Base-by-base conservation (phyloP, 2,797 vertebrate species). In the Labeo calbasu region DNA sequence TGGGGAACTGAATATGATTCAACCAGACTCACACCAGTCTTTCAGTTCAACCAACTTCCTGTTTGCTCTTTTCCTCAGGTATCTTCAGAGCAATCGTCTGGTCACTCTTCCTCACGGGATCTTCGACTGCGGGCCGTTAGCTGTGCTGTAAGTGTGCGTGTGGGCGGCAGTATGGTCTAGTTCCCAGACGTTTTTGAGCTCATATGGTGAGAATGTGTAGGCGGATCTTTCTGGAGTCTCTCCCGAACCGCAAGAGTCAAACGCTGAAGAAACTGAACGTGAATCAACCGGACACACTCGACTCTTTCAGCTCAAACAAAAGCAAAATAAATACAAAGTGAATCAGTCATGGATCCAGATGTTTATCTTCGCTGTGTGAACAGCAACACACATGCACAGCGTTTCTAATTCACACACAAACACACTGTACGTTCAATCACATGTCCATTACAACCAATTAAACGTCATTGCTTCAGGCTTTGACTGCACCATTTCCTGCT, bases 31-130 rank as follows among this genome's bases (percentile, higher is more conserved):
- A 3, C 40, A 7, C 10, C 1, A 5, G 12, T 48, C 12, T 25
- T 9, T 48, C 53, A 21, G 11, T n/a, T 36, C 7, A 19, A 28
- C 5, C 25, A 3, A n/a, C 25, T 5, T 53, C 36, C 11, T 40
- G 32, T 69, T 63, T 48, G 66, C 32, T 83, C 51, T 70, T 59
- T 68, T 21, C 75, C 46, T 32, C 83, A 95, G 94, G 87, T 93
- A 94, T 91, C 94, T 95, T 53, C 94, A 95, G 88, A 93, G 91
- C 73, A 96, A 95, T 88, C 92, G 89, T 89, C 93, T 96, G 86
- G 93, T 90, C 77, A 88, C 90, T 86, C 90, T 95, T 68, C 94
- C 94, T 59, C 90, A 91, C 86, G 93, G 92, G 28, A 89, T 94
- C 1, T 94, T 95, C 86, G 91, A 92, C 89, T 93, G 92, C 57